These are phyloP conservation scores for Listrodromus nycthemerus DNA, from an alignment of 2,888 invertebrate genomes.

Conservation along the genomic window DNA sequence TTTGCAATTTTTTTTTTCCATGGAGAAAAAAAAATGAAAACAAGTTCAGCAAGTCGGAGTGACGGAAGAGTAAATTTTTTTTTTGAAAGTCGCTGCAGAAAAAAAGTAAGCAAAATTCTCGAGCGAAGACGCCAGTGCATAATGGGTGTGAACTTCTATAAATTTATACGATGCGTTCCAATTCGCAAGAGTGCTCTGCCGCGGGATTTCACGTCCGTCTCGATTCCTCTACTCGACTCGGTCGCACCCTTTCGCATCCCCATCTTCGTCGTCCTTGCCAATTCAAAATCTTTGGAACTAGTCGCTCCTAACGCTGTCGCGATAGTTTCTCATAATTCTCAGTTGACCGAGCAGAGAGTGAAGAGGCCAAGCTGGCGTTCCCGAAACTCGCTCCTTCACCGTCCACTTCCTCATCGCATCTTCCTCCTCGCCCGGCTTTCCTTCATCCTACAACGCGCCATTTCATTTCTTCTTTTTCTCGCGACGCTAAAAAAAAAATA, in stretches of 20 bases:
- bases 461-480: conserved; percentile 1
- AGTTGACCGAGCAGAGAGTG: conserved; percentile 48
- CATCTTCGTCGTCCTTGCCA: conserved; percentile 46
- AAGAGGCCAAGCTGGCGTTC: conserved; percentile 3
- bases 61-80: too few relatives aligned
- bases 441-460: background rate
- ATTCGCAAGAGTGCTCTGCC: conserved; percentile 44
- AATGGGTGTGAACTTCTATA: conserved; percentile 20
- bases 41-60: background rate
- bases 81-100: background rate
- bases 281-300: conserved; percentile 45
- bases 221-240: background rate
- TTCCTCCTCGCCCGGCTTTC: background rate
- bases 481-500: background rate
- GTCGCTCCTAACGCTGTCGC: conserved; percentile 40
- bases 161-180: conserved; percentile 52
- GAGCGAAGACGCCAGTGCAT: conserved; percentile 1
- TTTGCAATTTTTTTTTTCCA: too few relatives aligned
- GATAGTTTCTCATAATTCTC: conserved; percentile 57
- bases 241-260: background rate
- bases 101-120: background rate
- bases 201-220: conserved; percentile 30
- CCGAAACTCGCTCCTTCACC: background rate
- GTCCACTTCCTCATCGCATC: background rate
- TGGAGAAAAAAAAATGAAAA: too few relatives aligned